Conservation (phyloP, 1,140 invertebrate genomes). For the Drosophila bocki region DNA sequence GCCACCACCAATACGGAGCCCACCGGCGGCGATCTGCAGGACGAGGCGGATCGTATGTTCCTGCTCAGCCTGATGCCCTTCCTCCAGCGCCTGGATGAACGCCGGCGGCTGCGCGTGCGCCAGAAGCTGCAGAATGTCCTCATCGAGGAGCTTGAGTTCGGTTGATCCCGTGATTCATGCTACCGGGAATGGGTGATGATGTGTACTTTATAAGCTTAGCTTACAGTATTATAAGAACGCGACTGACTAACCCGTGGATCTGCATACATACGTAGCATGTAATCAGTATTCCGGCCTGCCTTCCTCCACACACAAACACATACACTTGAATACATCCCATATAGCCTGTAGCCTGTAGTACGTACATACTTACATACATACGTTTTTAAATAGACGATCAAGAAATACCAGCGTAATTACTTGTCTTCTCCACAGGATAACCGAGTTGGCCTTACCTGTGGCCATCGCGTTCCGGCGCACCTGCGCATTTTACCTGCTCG, state of each 20-base stretch:
- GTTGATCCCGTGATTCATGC: slow-evolving; percentile 22
- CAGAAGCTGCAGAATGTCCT: slow-evolving; percentile 78
- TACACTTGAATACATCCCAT: slow-evolving; percentile 26
- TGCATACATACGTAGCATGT: slow-evolving; percentile 64
- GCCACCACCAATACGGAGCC: slow-evolving; percentile 70
- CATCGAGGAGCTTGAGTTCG: slow-evolving; percentile 73
- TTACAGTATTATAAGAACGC: slow-evolving; percentile 73
- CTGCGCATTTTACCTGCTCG: slow-evolving; percentile 61
- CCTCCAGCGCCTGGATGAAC: slow-evolving; percentile 69
- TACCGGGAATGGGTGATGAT: not conserved
- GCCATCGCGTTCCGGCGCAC: slow-evolving; percentile 39
- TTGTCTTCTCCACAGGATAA: slow-evolving; percentile 53
- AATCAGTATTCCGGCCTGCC: slow-evolving; percentile 61
- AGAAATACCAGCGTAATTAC: slow-evolving; percentile 47
- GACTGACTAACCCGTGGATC: slow-evolving; percentile 62
- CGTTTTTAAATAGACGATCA: slow-evolving; percentile 40
- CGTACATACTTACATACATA: slow-evolving; percentile 1
- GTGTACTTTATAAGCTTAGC: slow-evolving; percentile 69
- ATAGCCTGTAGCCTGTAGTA: slow-evolving; percentile 2
- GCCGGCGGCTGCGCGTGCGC: slow-evolving; percentile 68
- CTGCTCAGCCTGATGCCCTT: slow-evolving; percentile 76
- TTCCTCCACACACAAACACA: slow-evolving; percentile 8
- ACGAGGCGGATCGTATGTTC: slow-evolving; percentile 79
- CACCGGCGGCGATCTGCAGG: slow-evolving; percentile 37
- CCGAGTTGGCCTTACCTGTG: slow-evolving; percentile 48